A percentile compares a stretch with the other conserved stretches of the same genome.
Conservation (phyloP, 2,888 invertebrate genomes). For the Pandemis cinnamomeana region DNA sequence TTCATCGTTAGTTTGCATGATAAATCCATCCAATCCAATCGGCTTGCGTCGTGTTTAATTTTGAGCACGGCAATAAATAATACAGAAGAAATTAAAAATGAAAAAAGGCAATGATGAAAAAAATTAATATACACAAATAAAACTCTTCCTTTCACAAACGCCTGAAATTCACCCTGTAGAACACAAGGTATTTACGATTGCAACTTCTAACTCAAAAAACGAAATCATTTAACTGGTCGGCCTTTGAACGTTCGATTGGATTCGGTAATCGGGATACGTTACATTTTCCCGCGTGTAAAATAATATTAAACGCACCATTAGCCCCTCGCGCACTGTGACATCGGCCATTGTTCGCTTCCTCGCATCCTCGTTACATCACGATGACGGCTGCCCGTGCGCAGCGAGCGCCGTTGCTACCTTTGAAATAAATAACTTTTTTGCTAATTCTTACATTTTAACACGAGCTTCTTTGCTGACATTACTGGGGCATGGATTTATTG, state of each 20-base stretch:
- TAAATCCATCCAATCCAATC: too few relatives aligned
- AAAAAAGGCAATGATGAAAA: too few relatives aligned
- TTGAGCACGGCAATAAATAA: too few relatives aligned
- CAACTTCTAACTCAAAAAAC: neutral
- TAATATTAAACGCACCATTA: slow-evolving; percentile 78
- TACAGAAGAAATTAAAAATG: too few relatives aligned
- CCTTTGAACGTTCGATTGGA: neutral
- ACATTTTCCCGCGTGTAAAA: slow-evolving; percentile 60
- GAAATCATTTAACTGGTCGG: neutral
- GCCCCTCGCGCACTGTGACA: slow-evolving; percentile 70
- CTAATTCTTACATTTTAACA: too few relatives aligned
- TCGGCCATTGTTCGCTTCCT: slow-evolving; percentile 68
- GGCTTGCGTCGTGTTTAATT: too few relatives aligned
- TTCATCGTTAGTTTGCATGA: too few relatives aligned
- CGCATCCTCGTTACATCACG: slow-evolving; percentile 36
- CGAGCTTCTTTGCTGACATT: too few relatives aligned
- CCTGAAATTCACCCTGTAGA: too few relatives aligned
- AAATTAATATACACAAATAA: too few relatives aligned
- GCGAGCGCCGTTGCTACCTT: neutral
- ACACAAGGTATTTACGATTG: neutral
- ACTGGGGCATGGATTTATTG: too few relatives aligned
- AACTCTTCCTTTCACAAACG: too few relatives aligned
- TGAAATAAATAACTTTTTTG: neutral
- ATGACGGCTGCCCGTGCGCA: neutral
- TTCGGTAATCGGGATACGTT: slow-evolving; percentile 26